Evolutionary conservation across 64 coral and sea anemone genomes (phyloP).

Genomic region (Trachythela sp.): DNA sequence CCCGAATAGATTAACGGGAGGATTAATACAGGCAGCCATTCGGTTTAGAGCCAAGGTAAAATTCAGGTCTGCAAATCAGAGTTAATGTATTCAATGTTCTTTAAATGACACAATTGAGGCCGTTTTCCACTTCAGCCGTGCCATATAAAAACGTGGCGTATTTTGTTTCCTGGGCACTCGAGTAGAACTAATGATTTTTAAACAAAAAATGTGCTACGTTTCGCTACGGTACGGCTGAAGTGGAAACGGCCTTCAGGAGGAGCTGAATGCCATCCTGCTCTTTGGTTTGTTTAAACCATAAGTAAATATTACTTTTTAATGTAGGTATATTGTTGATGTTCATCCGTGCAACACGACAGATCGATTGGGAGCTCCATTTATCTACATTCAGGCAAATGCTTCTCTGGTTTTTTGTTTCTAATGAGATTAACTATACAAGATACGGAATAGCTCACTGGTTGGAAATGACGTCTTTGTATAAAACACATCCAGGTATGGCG

Average conservation of each 20-base stretch:
- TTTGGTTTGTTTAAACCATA: neutral
- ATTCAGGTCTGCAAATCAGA: no score
- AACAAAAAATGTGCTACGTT: neutral
- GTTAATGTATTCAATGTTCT: no score
- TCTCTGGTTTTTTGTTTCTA: neutral
- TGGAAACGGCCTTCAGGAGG: neutral
- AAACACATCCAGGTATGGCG: neutral
- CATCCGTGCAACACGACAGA: neutral
- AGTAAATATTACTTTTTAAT: no score
- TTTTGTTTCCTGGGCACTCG: no score
- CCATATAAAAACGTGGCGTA: no score
- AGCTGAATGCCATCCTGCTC: no score
- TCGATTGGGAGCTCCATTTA: neutral
- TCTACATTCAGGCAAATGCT: neutral
- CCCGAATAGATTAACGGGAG: neutral
- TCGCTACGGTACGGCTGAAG: no score
- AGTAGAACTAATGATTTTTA: neutral
- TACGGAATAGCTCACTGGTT: neutral
- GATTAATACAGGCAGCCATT: neutral
- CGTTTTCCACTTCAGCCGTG: no score
- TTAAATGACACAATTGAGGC: no score
- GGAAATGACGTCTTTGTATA: neutral
- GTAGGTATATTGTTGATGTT: no score
- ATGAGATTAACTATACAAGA: neutral
- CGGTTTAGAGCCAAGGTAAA: no score